phyloP scores from a whole-genome alignment of 2,797 vertebrate genomes.

The Austrolebias charrua region DNA sequence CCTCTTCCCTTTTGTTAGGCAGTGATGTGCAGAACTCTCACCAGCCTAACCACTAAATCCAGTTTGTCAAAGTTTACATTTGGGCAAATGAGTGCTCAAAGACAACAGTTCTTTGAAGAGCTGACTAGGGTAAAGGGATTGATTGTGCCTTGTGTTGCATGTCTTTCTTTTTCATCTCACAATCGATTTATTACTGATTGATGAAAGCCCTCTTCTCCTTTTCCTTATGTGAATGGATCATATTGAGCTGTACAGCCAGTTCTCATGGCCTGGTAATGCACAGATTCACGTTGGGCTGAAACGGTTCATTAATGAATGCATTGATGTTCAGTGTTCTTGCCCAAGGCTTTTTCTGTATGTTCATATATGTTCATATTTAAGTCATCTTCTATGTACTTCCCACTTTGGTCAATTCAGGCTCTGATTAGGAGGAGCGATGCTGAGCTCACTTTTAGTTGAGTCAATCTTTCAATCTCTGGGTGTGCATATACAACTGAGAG shows the following conservation, averaged over 20 bases:
- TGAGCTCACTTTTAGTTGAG: conserved; percentile 32
- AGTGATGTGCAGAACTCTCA: conserved; percentile 6
- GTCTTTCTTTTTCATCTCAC: conserved; percentile 44
- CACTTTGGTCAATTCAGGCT: conserved; percentile 8
- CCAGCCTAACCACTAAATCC: conserved; percentile 7
- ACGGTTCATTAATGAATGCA: conserved; percentile 28
- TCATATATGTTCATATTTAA: background rate
- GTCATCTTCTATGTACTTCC: conserved; percentile 7
- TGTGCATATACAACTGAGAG: background rate
- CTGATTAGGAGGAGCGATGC: conserved; percentile 22
- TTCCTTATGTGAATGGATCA: conserved; percentile 46
- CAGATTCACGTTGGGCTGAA: conserved; percentile 6
- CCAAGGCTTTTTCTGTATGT: conserved; percentile 1
- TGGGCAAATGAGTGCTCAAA: conserved; percentile 25
- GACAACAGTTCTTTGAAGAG: conserved; percentile 38
- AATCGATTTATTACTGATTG: conserved; percentile 71
- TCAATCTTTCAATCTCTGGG: conserved; percentile 1
- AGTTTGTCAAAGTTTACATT: conserved; percentile 41
- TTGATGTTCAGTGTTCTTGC: conserved; percentile 3
- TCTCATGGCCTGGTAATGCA: conserved; percentile 50
- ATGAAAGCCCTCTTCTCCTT: conserved; percentile 65
- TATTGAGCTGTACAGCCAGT: conserved; percentile 38
- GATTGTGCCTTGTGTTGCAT: conserved; percentile 45
- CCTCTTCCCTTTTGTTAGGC: conserved; percentile 3
- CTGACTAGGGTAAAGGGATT: conserved; percentile 47